phyloP scores from a whole-genome alignment of 2,888 invertebrate species.

The Colostygia pectinataria region DNA sequence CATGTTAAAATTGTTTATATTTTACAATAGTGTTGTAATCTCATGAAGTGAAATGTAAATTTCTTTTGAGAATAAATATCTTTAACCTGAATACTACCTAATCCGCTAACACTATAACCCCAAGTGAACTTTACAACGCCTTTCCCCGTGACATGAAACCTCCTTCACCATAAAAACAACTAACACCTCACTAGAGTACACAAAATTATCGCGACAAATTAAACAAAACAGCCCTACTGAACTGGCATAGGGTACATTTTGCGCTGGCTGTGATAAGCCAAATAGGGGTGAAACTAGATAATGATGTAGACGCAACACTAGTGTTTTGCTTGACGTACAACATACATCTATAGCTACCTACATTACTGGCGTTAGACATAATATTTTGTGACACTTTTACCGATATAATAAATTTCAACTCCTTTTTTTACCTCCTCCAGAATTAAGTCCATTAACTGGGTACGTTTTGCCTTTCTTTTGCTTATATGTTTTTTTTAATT shows the following conservation, averaged over 20 bases:
- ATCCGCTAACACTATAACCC: slow-evolving; percentile 12
- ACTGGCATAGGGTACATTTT: slow-evolving; percentile 21
- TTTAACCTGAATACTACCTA: too few species aligned
- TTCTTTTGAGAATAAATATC: too few species aligned
- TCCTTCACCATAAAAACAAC: slow-evolving; percentile 57
- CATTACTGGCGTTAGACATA: background rate
- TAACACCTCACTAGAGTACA: slow-evolving; percentile 44
- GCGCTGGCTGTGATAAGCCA: slow-evolving; percentile 14
- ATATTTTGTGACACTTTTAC: too few species aligned
- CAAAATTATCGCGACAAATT: slow-evolving; percentile 39
- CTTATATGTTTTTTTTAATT: too few species aligned
- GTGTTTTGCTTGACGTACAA: slow-evolving; percentile 48
- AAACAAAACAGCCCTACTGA: slow-evolving; percentile 26
- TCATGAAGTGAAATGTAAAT: too few species aligned
- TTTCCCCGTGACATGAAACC: slow-evolving; percentile 45
- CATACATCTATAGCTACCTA: background rate
- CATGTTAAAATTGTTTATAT: too few species aligned
- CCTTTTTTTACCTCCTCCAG: too few species aligned
- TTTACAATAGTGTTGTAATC: too few species aligned
- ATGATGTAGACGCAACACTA: slow-evolving; percentile 58
- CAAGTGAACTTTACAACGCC: slow-evolving; percentile 18
- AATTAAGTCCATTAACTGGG: too few species aligned
- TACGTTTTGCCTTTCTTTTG: too few species aligned
- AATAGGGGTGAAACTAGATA: slow-evolving; percentile 53
- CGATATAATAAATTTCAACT: too few species aligned